phyloP scores from a whole-genome alignment of 1,140 invertebrate genomes.

The Plectus sambesii region DNA sequence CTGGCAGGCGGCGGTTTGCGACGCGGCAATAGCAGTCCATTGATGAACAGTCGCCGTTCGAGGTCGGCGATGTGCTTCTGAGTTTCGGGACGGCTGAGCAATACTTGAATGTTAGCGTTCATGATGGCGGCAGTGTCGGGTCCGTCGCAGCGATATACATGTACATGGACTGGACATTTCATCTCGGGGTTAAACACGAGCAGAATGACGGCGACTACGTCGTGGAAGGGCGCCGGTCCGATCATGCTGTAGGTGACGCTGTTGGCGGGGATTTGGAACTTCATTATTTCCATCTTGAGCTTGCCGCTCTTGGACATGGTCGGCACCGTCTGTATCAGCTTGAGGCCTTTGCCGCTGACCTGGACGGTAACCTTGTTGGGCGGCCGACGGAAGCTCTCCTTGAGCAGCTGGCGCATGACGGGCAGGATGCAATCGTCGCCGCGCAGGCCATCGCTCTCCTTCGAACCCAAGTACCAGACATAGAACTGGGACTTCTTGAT shows the following conservation, averaged over 20 bases:
- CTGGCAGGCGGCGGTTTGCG: not conserved
- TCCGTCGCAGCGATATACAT: slow-evolving; percentile 85
- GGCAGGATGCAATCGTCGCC: slow-evolving; percentile 67
- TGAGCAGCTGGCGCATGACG: slow-evolving; percentile 68
- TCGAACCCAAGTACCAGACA: slow-evolving; percentile 91
- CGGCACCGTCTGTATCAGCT: slow-evolving; percentile 67
- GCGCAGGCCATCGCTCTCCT: slow-evolving; percentile 75
- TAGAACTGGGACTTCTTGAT: slow-evolving; percentile 93
- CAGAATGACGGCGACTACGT: slow-evolving; percentile 77
- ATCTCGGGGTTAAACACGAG: slow-evolving; percentile 80
- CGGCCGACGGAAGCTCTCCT: slow-evolving; percentile 68
- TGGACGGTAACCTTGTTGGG: slow-evolving; percentile 73
- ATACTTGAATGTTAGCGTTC: slow-evolving; percentile 63
- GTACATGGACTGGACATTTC: slow-evolving; percentile 73
- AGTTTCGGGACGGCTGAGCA: slow-evolving; percentile 72
- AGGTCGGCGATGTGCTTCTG: slow-evolving; percentile 70
- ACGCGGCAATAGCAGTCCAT: slow-evolving; percentile 46
- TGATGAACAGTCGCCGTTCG: slow-evolving; percentile 54
- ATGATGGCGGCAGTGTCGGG: slow-evolving; percentile 76
- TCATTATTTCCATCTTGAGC: slow-evolving; percentile 57
- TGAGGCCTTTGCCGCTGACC: slow-evolving; percentile 65
- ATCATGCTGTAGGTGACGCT: slow-evolving; percentile 74
- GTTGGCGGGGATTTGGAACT: slow-evolving; percentile 86
- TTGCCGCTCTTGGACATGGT: slow-evolving; percentile 51
- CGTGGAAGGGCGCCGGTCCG: slow-evolving; percentile 56